A percentile compares a stretch with the other conserved stretches of the same genome.
Evolutionary conservation across 2,888 invertebrate genomes (phyloP).

Genomic region (Cremastobaeus sp.): DNA sequence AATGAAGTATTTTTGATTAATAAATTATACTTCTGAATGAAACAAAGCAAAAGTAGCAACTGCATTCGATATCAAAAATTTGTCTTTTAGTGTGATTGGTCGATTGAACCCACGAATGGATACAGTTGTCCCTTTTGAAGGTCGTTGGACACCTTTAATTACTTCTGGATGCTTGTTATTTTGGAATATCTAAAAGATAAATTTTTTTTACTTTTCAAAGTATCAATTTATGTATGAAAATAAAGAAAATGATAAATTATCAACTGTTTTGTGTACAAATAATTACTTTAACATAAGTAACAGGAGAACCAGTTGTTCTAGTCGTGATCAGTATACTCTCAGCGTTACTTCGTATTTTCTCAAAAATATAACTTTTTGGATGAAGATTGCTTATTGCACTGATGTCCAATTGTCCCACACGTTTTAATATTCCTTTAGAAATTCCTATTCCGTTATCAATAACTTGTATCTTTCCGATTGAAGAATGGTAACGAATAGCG

Average conservation of each 20-base stretch:
- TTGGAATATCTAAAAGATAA: constrained; percentile 53
- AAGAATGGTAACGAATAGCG: constrained; percentile 83
- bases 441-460: constrained; percentile 89
- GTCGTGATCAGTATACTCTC: constrained; percentile 82
- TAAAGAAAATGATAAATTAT: no score
- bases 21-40: constrained; percentile 79
- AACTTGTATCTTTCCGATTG: constrained; percentile 83
- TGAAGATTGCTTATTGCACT: neutral
- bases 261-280: no score
- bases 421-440: constrained; percentile 79
- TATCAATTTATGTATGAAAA: no score
- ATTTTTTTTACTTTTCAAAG: no score
- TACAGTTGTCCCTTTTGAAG: constrained; percentile 86
- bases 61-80: constrained; percentile 80
- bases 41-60: constrained; percentile 83
- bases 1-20: neutral
- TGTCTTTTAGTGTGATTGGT: constrained; percentile 80
- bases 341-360: constrained; percentile 80
- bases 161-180: constrained; percentile 66
- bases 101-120: constrained; percentile 84
- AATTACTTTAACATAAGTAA: constrained; percentile 81
- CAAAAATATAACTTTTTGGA: constrained; percentile 36
- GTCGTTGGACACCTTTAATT: constrained; percentile 77
- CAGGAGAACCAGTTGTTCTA: constrained; percentile 76
- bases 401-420: constrained; percentile 80